These are phyloP conservation scores for Porites cylindrica DNA, from an alignment of 92 coral and sea anemone species.

Conservation along the genomic window DNA sequence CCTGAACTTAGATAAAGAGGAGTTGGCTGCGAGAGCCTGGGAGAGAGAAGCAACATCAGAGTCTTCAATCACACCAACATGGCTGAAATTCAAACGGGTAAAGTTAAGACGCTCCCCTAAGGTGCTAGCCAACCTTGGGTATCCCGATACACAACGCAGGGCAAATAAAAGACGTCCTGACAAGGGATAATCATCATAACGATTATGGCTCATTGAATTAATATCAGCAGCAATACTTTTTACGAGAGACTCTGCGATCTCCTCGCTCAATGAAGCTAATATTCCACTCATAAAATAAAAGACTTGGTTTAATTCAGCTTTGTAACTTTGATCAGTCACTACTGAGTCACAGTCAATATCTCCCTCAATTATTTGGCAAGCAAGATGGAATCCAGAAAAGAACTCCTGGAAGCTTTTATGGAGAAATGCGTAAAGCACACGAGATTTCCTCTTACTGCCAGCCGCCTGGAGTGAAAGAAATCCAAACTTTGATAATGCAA, in stretches of 20 bases:
- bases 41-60: too few relatives aligned
- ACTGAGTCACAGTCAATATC: neutral
- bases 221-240: neutral
- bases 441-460: neutral
- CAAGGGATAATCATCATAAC: too few relatives aligned
- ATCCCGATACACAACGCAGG: too few relatives aligned
- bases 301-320: neutral
- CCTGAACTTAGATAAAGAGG: too few relatives aligned
- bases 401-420: too few relatives aligned
- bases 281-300: neutral
- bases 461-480: neutral
- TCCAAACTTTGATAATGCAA: neutral
- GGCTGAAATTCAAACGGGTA: too few relatives aligned
- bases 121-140: too few relatives aligned
- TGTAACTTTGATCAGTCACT: neutral
- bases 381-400: neutral
- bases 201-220: neutral
- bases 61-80: too few relatives aligned
- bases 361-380: neutral
- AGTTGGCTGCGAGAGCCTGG: neutral
- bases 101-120: too few relatives aligned
- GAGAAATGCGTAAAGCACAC: neutral
- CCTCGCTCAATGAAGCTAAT: neutral
- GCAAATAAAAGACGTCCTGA: neutral
- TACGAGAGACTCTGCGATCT: neutral